Base-by-base conservation (phyloP, 2,888 invertebrate genomes). In the Eledone cirrhosa region DNA sequence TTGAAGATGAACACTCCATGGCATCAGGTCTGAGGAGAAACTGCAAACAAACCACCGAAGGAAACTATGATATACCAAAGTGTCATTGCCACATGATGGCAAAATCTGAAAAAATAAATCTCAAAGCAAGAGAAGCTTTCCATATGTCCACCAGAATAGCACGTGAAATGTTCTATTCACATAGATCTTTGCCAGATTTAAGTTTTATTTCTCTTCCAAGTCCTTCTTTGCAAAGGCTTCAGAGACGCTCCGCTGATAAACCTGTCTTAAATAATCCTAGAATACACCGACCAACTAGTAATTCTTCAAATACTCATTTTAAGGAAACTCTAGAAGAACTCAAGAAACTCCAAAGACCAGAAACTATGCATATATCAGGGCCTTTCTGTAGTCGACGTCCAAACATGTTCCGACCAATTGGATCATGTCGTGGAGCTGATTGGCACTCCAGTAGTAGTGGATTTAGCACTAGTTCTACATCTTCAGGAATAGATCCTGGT, bases 131-230 rank as follows among this genome's bases (percentile, higher is more conserved):
- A 48, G 76, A 76, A 22, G 29, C 29, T 47, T 47, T 76, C 24
- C 76, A 29, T n/a, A 48, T 76, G 47, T 47, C 76, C 14, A 47
- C 29, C 27, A 76, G 48, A 47, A 47, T 48, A 47, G 76, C 48
- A 29, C 76, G 48, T 76, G 76, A 48, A 77, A 81, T 82, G 13
- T 85, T 85, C 77, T 87, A 88, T 78, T 84, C 86, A 2, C 84
- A 86, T 53, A 82, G 84, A 47, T 88, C 88, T 47, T 79, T 88
- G 53, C 88, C 88, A 63, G 88, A 88, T 77, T 82, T 88, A 27
- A 84, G 85, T 27, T 88, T 88, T 80, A 78, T 88, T 47, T 77
- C 80, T 14, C 77, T 76, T 48, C 76, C 76, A 76, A 29, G 16
- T n/a, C 72, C 72, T 11, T 47, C 41, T 11, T n/a, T 48, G 11